Base-by-base conservation (phyloP, 2,888 invertebrate species). In the Linnaemya vulpina region DNA sequence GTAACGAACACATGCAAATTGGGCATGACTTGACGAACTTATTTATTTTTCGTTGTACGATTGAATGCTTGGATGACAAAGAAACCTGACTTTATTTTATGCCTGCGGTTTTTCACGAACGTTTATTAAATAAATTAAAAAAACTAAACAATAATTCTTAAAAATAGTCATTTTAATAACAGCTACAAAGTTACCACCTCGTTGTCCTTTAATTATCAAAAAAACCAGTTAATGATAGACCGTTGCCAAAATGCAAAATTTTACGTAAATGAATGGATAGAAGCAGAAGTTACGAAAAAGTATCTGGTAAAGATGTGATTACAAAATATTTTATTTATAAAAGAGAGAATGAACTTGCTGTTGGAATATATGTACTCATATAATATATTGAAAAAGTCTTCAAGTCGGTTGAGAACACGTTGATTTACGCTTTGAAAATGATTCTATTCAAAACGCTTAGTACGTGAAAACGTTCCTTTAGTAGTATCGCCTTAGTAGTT, bases 21-120 rank as follows among this genome's bases (percentile, higher is more conserved):
- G 63, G n/a, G 74, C 74, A 70, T 83, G 74, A 79, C 83, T 83
- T 74, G 83, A 74, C 55, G 74, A 83, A 68, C 74, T 74, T 67
- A 65, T 60, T 73, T 77, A 53, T 71, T 73, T 10, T 46, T 35
- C 10, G 58, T 58, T 17, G 20, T 9, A 43, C 55, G 63, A 46
- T 38, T 63, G 55, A 70, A 82, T 58, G 68, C 25, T 38, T 53
- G 62, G 22, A 75, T 76, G 81, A 74, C 67, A 80, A 30, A 60
- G 58, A 58, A 67, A 63, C 67, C 60, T 65, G 60, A 51, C 17
- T n/a, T 5, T 25, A 43, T 40, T 53, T 75, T 43, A 20, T 60
- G 67, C 20, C 35, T 11, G 76, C 63, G 76, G 73, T 17, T 43
- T 53, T 22, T 25, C 38, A n/a, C 22, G 49, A 15, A n/a, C 63